phyloP scores from a whole-genome alignment of 2,888 invertebrate species.

The Drosophila suboccidentalis region DNA sequence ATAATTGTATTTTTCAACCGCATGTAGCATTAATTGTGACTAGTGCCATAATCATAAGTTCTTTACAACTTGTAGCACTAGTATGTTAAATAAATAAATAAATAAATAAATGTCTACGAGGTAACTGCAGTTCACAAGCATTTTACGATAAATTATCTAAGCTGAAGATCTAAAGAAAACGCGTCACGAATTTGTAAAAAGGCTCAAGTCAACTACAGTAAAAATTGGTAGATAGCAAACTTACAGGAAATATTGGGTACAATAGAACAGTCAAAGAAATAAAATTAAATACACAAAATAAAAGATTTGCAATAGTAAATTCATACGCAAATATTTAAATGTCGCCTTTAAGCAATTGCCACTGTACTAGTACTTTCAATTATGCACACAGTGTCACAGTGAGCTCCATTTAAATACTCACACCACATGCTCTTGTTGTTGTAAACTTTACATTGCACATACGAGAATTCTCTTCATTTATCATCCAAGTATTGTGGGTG shows the following conservation, averaged over 20 bases:
- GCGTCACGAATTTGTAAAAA: slow-evolving; percentile 37
- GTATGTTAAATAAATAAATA: too few species aligned
- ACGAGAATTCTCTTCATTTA: slow-evolving; percentile 59
- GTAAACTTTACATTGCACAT: slow-evolving; percentile 46
- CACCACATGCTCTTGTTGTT: slow-evolving; percentile 11
- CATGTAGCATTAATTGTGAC: too few species aligned
- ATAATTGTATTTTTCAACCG: too few species aligned
- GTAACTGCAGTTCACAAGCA: slow-evolving; percentile 35
- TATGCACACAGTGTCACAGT: slow-evolving; percentile 50
- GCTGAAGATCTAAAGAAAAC: slow-evolving; percentile 49
- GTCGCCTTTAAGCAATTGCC: slow-evolving; percentile 3
- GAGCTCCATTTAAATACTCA: slow-evolving; percentile 23
- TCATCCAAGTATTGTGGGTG: slow-evolving; percentile 19
- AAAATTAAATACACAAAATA: too few species aligned
- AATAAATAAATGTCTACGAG: not conserved
- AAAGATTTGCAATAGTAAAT: not conserved
- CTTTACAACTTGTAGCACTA: too few species aligned
- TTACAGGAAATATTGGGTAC: not conserved
- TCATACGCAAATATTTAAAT: not conserved
- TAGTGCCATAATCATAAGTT: too few species aligned
- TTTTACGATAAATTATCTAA: slow-evolving; percentile 42
- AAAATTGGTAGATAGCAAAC: not conserved
- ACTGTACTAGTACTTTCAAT: slow-evolving; percentile 16
- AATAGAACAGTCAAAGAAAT: not conserved
- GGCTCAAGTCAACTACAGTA: slow-evolving; percentile 29